Evolutionary conservation across 2,888 invertebrate genomes (phyloP), one percentile per base, ranked within the genome.

Genomic region (Eretmocerus hayati): DNA sequence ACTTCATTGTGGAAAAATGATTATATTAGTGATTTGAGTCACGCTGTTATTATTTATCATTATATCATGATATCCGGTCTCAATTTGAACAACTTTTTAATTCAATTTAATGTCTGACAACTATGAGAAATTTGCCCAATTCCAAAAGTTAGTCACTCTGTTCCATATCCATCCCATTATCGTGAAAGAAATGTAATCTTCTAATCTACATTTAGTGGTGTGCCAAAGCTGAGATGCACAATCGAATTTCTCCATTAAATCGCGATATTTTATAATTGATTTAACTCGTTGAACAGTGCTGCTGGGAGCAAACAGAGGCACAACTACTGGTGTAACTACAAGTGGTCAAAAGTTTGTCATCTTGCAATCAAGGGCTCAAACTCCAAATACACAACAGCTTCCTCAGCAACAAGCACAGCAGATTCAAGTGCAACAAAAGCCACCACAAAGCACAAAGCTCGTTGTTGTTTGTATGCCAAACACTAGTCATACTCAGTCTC

Each of bases 391-490:
- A 26, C 36, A 41, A 9, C 48, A 50, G 40, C 55, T n/a, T n/a
- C n/a, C n/a, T n/a, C n/a, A n/a, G n/a, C n/a, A n/a, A n/a, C n/a
- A n/a, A n/a, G n/a, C n/a, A n/a, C 39, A 33, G 30, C 44, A 41
- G 18, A 50, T 43, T 21, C 52, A 44, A 30, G 38, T 35, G 2
- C 49, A 53, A 16, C 52, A 51, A 6, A 53, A 63, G 53, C 48
- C 64, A 19, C 31, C 59, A 16, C 68, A 67, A 40, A 70, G 72
- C 26, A 70, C 75, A 20, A 78, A 78, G 61, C 58, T 78, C 48
- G 76, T 78, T 11, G 74, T 78, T 15, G 75, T 78, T 40, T 73
- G 74, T 53, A 71, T 75, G 69, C 60, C 74, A 1, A 61, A 61
- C 43, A 66, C 60, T 42, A 63, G 65, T 46, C 67, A 71, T 30